Conservation (phyloP, 2,888 invertebrate species). For the Acrobasis suavella region DNA sequence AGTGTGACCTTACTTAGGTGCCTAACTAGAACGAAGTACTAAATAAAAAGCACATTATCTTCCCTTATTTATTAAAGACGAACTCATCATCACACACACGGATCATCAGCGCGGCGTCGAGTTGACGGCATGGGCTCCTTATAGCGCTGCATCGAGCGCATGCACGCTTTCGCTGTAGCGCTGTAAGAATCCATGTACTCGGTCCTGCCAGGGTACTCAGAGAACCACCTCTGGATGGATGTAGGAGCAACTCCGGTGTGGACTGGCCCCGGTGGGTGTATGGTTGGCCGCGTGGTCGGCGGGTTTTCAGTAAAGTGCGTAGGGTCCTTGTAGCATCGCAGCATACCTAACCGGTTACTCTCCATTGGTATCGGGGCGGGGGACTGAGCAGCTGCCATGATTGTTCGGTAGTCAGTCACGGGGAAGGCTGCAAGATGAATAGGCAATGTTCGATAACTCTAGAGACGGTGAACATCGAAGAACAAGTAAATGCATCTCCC, state of each 20-base stretch:
- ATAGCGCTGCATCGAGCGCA: conserved; percentile 84
- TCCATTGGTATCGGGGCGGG: conserved; percentile 82
- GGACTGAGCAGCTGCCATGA: conserved; percentile 84
- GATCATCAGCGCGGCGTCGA: conserved; percentile 81
- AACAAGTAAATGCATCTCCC: too few species aligned
- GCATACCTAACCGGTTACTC: conserved; percentile 78
- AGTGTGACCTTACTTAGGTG: too few species aligned
- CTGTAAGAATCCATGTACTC: conserved; percentile 85
- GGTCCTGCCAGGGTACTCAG: conserved; percentile 81
- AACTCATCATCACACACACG: conserved; percentile 57
- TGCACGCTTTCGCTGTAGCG: conserved; percentile 82
- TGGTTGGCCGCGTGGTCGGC: conserved; percentile 78
- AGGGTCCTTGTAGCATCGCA: conserved; percentile 84
- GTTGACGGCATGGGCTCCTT: conserved; percentile 84
- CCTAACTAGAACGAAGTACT: not conserved
- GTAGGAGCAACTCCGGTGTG: conserved; percentile 73
- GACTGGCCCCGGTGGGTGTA: conserved; percentile 72
- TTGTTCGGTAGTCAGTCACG: conserved; percentile 76
- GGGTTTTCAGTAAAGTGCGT: conserved; percentile 79
- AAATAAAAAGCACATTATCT: conserved; percentile 41
- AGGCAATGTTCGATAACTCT: too few species aligned
- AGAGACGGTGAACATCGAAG: too few species aligned
- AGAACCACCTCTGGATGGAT: conserved; percentile 77
- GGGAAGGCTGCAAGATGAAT: conserved; percentile 65
- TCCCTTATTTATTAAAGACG: conserved; percentile 49